phyloP scores from a whole-genome alignment of 2,797 vertebrate species.

The Rhincodon typus region DNA sequence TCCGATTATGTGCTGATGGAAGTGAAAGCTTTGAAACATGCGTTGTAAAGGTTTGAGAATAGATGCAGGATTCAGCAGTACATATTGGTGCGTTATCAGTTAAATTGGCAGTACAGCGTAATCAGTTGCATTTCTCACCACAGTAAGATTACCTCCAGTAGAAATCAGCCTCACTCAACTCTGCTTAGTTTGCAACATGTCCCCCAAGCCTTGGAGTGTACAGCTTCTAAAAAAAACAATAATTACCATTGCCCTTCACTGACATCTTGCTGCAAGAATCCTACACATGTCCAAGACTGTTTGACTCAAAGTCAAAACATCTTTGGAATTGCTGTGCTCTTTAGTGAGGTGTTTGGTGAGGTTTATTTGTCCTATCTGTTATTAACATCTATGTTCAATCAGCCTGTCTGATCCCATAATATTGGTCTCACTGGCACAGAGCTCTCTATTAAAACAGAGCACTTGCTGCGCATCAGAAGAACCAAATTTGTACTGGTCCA shows the following conservation, averaged over 20 bases:
- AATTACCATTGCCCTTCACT: background rate
- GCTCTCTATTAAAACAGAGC: background rate
- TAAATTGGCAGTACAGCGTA: background rate
- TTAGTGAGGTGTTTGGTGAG: background rate
- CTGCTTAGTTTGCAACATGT: background rate
- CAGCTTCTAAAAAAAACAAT: background rate
- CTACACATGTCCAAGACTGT: too few species aligned
- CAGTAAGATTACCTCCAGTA: background rate
- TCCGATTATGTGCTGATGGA: background rate
- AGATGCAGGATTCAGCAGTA: background rate
- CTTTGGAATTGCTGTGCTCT: background rate
- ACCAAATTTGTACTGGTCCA: background rate
- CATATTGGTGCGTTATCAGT: too few species aligned
- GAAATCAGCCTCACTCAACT: background rate
- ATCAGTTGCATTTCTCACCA: background rate
- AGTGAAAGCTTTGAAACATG: background rate
- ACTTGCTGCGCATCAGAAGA: background rate
- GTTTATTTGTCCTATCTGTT: background rate
- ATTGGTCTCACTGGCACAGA: background rate
- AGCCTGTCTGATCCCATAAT: background rate
- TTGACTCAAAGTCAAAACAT: background rate
- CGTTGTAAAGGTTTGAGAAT: background rate
- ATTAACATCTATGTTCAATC: background rate
- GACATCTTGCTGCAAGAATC: conserved; percentile 6
- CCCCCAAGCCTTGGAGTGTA: background rate